Percentiles rank a stretch among this genome's conserved stretches.
Conservation (phyloP, 2,888 invertebrate genomes). For the Drosophila heteroneura region DNA sequence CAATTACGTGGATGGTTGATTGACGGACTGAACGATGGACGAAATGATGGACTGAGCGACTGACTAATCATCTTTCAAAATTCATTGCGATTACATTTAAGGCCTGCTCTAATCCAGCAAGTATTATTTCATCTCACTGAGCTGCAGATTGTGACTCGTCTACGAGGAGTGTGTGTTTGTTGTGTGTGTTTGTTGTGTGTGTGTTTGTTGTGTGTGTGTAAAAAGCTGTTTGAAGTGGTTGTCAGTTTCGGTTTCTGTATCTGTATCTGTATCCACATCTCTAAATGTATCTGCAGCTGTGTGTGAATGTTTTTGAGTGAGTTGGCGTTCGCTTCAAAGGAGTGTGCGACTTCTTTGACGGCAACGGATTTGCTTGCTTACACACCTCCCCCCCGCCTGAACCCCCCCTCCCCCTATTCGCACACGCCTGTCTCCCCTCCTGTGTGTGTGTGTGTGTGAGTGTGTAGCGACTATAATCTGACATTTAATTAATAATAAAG, state of each 20-base stretch:
- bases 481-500: constrained; percentile 84
- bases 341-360: constrained; percentile 71
- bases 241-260: constrained; percentile 61
- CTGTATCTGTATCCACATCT: constrained; percentile 34
- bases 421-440: not conserved
- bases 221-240: constrained; percentile 64
- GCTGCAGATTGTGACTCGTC: constrained; percentile 46
- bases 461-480: constrained; percentile 77
- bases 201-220: constrained; percentile 15
- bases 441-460: constrained; percentile 14
- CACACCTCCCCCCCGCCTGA: constrained; percentile 11
- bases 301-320: constrained; percentile 11
- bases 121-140: constrained; percentile 68
- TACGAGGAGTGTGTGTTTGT: constrained; percentile 3
- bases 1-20: constrained; percentile 36
- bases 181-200: constrained; percentile 12
- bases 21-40: constrained; percentile 13
- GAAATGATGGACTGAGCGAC: constrained; percentile 6
- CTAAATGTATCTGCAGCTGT: constrained; percentile 20
- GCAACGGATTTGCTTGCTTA: constrained; percentile 57
- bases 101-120: constrained; percentile 58
- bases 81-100: constrained; percentile 69
- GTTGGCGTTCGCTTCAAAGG: constrained; percentile 65
- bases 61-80: constrained; percentile 65
- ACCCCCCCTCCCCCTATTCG: not conserved